phyloP scores from a whole-genome alignment of 2,888 invertebrate genomes.

The Xylophagus ater region DNA sequence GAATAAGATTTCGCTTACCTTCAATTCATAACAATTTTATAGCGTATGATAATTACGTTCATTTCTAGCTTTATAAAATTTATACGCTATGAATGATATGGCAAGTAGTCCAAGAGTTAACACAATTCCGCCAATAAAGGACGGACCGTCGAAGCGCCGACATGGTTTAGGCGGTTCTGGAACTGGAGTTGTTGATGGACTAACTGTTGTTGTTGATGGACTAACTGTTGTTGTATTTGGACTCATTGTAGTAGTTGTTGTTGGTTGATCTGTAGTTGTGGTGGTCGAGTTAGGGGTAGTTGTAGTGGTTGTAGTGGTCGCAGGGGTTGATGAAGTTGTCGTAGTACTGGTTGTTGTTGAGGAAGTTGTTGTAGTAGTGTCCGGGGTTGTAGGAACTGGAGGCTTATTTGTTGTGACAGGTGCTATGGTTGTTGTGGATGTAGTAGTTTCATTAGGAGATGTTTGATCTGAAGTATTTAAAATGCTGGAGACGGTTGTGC shows the following conservation, averaged over 20 bases:
- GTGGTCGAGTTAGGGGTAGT: conserved; percentile 12
- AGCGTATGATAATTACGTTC: conserved; percentile 83
- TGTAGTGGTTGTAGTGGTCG: conserved; percentile 12
- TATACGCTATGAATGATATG: conserved; percentile 71
- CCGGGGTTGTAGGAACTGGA: conserved; percentile 20
- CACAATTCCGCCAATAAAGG: conserved; percentile 78
- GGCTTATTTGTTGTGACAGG: conserved; percentile 20
- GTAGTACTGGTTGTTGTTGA: conserved; percentile 12
- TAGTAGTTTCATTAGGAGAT: neutral
- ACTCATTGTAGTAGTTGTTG: conserved; percentile 18
- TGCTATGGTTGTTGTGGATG: conserved; percentile 18
- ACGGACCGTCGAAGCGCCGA: conserved; percentile 59
- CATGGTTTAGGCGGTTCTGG: conserved; percentile 30
- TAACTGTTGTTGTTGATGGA: conserved; percentile 24
- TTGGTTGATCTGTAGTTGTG: conserved; percentile 10
- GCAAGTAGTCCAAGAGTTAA: conserved; percentile 66
- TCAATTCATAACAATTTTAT: conserved; percentile 50
- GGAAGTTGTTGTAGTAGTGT: conserved; percentile 18
- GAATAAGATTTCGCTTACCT: too few relatives aligned
- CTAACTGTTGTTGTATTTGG: conserved; percentile 21
- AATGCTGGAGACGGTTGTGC: too few relatives aligned
- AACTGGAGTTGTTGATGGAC: conserved; percentile 23
- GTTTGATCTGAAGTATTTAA: too few relatives aligned
- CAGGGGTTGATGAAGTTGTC: conserved; percentile 15
- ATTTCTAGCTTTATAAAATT: conserved; percentile 76